Conservation (phyloP, 2,113 vertebrate genomes). For the Nestor notabilis region DNA sequence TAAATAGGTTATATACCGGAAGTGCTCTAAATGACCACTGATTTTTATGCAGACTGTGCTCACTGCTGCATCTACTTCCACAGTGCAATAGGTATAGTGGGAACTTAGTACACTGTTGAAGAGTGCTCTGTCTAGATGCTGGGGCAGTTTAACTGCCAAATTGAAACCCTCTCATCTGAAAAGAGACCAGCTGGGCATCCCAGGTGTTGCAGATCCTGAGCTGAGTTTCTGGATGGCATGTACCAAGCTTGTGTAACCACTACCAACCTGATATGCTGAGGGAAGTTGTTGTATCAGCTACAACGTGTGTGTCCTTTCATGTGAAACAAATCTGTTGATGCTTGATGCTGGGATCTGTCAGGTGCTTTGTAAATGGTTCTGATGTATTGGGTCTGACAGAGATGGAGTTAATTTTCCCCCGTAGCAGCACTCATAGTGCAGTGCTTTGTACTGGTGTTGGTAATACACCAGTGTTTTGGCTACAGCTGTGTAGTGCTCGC, state of each 20-base stretch:
- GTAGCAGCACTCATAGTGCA: not conserved
- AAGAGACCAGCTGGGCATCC: not conserved
- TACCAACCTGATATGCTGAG: accelerated
- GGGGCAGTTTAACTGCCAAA: not conserved
- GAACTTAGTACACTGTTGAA: not conserved
- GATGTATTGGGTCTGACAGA: not conserved
- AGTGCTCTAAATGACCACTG: not conserved
- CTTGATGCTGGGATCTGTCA: not conserved
- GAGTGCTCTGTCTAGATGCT: not conserved
- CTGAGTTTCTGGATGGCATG: not conserved
- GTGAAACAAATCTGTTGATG: not conserved
- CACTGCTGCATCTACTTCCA: not conserved
- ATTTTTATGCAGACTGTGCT: not conserved
- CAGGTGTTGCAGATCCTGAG: not conserved
- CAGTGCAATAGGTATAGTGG: not conserved
- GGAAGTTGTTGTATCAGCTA: not conserved
- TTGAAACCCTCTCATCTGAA: not conserved
- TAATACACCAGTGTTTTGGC: not conserved
- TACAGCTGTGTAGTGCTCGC: not conserved
- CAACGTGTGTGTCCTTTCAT: accelerated
- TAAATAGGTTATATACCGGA: not conserved
- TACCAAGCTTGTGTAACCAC: not conserved
- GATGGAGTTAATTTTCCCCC: not conserved
- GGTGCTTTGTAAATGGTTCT: not conserved
- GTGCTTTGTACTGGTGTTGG: not conserved